Base-by-base conservation (phyloP, 2,888 invertebrate genomes). In the Mycalesis mineus region DNA sequence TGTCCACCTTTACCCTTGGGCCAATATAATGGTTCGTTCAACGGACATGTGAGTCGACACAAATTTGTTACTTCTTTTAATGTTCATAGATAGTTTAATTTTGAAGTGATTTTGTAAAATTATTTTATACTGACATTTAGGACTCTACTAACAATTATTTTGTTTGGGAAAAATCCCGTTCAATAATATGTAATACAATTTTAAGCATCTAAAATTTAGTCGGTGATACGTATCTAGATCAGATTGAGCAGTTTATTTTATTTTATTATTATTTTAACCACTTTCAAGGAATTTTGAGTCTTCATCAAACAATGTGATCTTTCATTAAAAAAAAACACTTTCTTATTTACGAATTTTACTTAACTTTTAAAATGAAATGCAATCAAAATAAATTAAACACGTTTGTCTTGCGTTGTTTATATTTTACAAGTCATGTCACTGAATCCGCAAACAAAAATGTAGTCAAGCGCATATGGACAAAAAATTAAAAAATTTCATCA, bases 1-100 rank as follows among this genome's bases (percentile, higher is more conserved):
- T 83, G 84, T 83, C 73, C 74, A 60, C 68, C 68, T 66, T 73
- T 76, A 78, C 75, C 78, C 75, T 76, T 73, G 51, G 58, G 57
- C 57, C 66, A 54, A 33, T 31, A 50, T 36, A 55, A 53, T 42
- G 57, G 45, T 42, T 31, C 36, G 28, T 52, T 47, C 22, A 36
- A 37, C 48, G 61, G 57, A 59, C 57, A 57, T 57, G 49, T 47
- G 58, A 41, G 49, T 39, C 40, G 51, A 57, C 41, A 41, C 39
- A 48, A 49, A 50, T 50, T 29, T 28, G 40, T 40, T 37, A 49
- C n/a, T 22, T 49, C 2, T 22, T 36, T n/a, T 15, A 8, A n/a
- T 9, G n/a, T 13, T 37, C 11, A 11, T 48, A 29, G 28, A 13
- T 44, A 44, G n/a, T 13, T 13, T 44, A 28, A 13, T 28, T 17